Percentiles rank a stretch among this genome's conserved stretches.
Evolutionary conservation across 2,888 invertebrate genomes (phyloP).

Genomic region (Leptinotarsa rubiginosa): DNA sequence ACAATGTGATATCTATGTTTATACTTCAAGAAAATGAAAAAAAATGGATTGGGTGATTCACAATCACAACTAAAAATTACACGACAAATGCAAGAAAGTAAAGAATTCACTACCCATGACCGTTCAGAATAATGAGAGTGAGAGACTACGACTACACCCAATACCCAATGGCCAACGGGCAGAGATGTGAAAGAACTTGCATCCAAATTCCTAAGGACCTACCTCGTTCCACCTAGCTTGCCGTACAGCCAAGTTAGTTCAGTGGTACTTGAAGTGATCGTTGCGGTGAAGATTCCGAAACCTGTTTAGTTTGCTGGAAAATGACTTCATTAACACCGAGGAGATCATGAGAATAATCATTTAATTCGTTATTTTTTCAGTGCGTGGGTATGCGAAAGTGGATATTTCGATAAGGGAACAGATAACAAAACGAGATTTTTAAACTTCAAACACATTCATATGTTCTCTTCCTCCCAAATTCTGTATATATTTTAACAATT

Average conservation of each 20-base stretch:
- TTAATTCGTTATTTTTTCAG: constrained; percentile 18
- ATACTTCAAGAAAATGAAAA: background rate
- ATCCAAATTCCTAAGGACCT: constrained; percentile 62
- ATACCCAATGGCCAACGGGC: background rate
- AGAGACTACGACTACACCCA: background rate
- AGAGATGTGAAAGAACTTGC: constrained; percentile 57
- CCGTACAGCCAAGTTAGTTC: constrained; percentile 2
- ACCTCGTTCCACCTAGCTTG: constrained; percentile 29
- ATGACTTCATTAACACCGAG: constrained; percentile 50
- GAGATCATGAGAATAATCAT: constrained; percentile 36
- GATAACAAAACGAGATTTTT: background rate
- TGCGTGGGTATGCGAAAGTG: constrained; percentile 3
- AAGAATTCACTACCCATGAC: constrained; percentile 3
- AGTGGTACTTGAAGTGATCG: constrained; percentile 23
- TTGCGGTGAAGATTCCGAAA: constrained; percentile 35
- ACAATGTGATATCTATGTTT: no score
- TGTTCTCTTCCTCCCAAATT: background rate
- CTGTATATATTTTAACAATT: background rate
- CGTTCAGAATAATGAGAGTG: background rate
- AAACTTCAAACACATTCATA: background rate
- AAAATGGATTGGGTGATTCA: background rate
- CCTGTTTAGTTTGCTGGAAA: constrained; percentile 49
- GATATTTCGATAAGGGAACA: background rate
- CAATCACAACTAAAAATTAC: constrained; percentile 8
- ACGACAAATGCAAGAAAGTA: background rate